A percentile compares a stretch with the other conserved stretches of the same genome.
phyloP scores from a whole-genome alignment of 2,113 vertebrate genomes.

The Microcebus griseorufus region DNA sequence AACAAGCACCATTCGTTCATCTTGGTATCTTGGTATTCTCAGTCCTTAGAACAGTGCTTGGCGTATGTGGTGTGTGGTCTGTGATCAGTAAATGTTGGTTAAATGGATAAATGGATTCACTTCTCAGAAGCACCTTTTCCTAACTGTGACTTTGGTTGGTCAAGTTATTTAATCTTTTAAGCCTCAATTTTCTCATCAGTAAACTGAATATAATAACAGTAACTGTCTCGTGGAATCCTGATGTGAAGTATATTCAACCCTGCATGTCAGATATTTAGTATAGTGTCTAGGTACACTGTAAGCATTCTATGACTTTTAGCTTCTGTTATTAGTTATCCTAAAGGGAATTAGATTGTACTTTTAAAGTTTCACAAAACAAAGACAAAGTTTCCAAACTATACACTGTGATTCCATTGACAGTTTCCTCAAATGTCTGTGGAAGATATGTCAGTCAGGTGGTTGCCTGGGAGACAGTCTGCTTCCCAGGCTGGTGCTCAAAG shows the following conservation, averaged over 20 bases:
- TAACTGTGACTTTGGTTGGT: background rate
- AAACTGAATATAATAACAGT: background rate
- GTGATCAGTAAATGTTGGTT: background rate
- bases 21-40: background rate
- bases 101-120: background rate
- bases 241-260: background rate
- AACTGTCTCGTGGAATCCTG: background rate
- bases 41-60: background rate
- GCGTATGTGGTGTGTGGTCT: background rate
- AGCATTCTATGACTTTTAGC: background rate
- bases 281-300: background rate
- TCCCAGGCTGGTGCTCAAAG: conserved; percentile 2
- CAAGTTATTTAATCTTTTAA: background rate
- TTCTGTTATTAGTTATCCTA: background rate
- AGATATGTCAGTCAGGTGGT: background rate
- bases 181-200: background rate
- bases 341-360: background rate
- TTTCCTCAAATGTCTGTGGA: background rate
- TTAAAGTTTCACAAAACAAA: conserved; percentile 13
- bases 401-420: background rate
- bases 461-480: conserved; percentile 7
- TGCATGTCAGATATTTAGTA: background rate
- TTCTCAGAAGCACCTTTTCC: background rate
- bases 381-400: conserved; percentile 8
- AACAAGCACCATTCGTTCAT: background rate